Evolutionary conservation across 37 sponge, comb jelly and placozoan genomes (phyloP).

Genomic region (Tethya wilhelma): DNA sequence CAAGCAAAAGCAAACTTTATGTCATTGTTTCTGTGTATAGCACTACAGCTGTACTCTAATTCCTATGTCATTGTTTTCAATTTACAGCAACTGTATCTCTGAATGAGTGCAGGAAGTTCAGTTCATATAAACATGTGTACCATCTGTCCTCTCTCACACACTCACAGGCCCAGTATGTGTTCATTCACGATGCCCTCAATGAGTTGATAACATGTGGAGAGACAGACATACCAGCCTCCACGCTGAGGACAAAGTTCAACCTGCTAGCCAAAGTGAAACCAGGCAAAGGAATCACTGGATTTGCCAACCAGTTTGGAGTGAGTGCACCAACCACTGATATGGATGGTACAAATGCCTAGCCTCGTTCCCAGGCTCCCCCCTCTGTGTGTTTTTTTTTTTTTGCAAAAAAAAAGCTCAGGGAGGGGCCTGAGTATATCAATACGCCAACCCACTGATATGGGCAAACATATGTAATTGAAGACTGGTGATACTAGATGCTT

Average conservation of each 20-base stretch:
- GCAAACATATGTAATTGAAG: too few species aligned
- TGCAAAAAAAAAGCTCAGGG: too few species aligned
- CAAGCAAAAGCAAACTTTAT: neutral
- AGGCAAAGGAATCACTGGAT: slow-evolving; percentile 59
- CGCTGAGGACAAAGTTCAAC: slow-evolving; percentile 38
- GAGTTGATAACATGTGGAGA: slow-evolving; percentile 76
- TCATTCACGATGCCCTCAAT: slow-evolving; percentile 80
- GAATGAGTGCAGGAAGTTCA: neutral
- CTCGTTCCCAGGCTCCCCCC: too few species aligned
- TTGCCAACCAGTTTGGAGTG: slow-evolving; percentile 50
- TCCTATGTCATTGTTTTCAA: neutral
- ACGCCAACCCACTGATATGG: too few species aligned
- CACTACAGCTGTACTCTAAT: neutral
- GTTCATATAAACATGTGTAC: slow-evolving; percentile 1
- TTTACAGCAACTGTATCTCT: neutral
- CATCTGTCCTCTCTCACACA: neutral
- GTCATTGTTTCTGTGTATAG: neutral
- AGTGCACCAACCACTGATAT: neutral
- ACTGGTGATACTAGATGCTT: too few species aligned
- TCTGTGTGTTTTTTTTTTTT: too few species aligned
- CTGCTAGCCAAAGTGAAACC: slow-evolving; percentile 37
- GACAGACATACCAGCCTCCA: slow-evolving; percentile 32
- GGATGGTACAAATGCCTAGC: too few species aligned
- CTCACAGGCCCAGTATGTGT: slow-evolving; percentile 72
- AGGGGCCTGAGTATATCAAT: too few species aligned